A percentile compares a stretch with the other conserved stretches of the same genome.
phyloP scores from a whole-genome alignment of 2,113 vertebrate genomes.

The Lota lota region DNA sequence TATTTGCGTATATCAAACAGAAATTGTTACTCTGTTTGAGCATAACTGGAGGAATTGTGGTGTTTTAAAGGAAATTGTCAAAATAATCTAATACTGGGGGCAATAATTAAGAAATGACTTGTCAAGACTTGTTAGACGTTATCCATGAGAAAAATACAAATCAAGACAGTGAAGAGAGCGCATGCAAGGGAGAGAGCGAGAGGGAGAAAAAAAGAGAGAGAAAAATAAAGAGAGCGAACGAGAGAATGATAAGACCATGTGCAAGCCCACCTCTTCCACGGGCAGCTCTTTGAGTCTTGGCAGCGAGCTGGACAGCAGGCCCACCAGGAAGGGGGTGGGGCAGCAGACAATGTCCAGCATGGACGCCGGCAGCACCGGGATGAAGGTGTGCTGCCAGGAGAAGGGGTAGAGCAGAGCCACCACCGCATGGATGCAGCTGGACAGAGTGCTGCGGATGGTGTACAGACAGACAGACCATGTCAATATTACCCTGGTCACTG shows the following conservation, averaged over 20 bases:
- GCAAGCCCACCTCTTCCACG: conserved; percentile 87
- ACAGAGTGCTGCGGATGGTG: conserved; percentile 83
- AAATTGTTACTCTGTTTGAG: too few relatives aligned
- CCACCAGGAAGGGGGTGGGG: conserved; percentile 96
- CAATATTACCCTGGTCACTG: conserved; percentile 2
- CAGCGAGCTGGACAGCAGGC: conserved; percentile 92
- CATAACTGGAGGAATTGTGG: too few relatives aligned
- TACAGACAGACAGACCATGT: conserved; percentile 17
- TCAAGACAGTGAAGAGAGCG: neutral
- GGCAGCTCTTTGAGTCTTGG: conserved; percentile 96
- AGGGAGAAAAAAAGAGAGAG: neutral
- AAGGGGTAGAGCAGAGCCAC: conserved; percentile 98
- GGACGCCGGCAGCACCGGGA: conserved; percentile 93
- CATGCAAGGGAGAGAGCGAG: neutral
- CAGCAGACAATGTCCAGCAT: conserved; percentile 99
- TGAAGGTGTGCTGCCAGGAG: conserved; percentile 99
- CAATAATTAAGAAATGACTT: too few relatives aligned
- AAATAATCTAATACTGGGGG: too few relatives aligned
- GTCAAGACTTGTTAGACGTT: too few relatives aligned
- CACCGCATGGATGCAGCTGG: conserved; percentile 95
- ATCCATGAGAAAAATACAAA: too few relatives aligned
- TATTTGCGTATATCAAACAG: too few relatives aligned
- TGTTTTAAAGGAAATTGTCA: too few relatives aligned
- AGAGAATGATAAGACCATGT: neutral
- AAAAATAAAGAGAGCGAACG: neutral